Conservation (phyloP, 2,888 invertebrate species). For the Drosophila longiperda region DNA sequence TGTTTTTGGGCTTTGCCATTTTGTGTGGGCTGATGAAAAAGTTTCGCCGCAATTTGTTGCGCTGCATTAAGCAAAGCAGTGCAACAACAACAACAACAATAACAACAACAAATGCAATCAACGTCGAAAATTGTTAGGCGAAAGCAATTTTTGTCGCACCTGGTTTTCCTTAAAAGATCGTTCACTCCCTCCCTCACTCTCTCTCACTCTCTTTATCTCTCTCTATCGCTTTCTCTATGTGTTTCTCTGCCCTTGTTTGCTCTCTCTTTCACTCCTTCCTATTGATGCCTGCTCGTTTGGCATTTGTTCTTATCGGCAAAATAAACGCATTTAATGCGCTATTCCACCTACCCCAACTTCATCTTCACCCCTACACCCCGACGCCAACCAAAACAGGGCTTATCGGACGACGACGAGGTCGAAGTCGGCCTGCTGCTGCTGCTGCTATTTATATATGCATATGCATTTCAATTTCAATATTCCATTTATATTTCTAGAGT, state of each 20-base stretch:
- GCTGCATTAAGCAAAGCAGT: slow-evolving; percentile 70
- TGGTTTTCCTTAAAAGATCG: slow-evolving; percentile 43
- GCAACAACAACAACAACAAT: slow-evolving; percentile 35
- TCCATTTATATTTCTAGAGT: slow-evolving; percentile 13
- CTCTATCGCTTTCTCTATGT: background rate
- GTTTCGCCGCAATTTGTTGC: slow-evolving; percentile 74
- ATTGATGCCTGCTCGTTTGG: background rate
- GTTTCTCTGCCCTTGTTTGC: slow-evolving; percentile 1
- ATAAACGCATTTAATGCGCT: slow-evolving; percentile 28
- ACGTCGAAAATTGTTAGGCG: slow-evolving; percentile 31
- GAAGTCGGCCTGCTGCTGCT: slow-evolving; percentile 26
- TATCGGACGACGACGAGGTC: slow-evolving; percentile 50
- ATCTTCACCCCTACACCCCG: background rate
- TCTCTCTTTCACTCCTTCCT: background rate
- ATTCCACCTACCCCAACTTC: background rate
- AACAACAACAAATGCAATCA: slow-evolving; percentile 13
- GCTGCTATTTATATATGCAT: slow-evolving; percentile 19
- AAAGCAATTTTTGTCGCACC: slow-evolving; percentile 45
- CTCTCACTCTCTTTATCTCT: background rate
- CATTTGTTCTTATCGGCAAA: background rate
- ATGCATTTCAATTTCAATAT: slow-evolving; percentile 44
- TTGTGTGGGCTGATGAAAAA: slow-evolving; percentile 71
- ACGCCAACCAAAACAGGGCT: slow-evolving; percentile 23
- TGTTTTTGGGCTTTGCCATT: slow-evolving; percentile 39
- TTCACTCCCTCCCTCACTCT: slow-evolving; percentile 1